Evolutionary conservation across 2,797 vertebrate genomes (phyloP), one percentile per base, ranked within the genome.

Genomic region (Nyctalus aviator): DNA sequence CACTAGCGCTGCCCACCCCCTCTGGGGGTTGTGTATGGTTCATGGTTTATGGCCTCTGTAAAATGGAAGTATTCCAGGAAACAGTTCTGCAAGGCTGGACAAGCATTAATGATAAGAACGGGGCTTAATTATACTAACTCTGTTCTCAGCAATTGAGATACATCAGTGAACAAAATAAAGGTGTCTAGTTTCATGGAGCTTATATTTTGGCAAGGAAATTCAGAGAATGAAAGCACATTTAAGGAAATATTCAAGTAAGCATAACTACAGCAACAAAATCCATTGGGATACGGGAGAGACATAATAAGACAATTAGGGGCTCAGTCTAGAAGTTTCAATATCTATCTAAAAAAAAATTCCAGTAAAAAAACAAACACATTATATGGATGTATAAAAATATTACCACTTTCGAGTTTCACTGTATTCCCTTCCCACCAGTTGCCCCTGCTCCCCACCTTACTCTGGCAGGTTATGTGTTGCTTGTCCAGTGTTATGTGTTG

Each of bases 131-230:
- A 62, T 62, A 30, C 18, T 37, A n/a, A 82, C 5, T 62, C 3
- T 69, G 0, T 84, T 90, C 15, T 95, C 27, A 90, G 66, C 83
- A 83, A 59, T 8, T 75, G 30, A 25, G 5, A 79, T 66, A 44
- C 11, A 44, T 87, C 15, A 66, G 41, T 32, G 46, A 64, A 68
- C 11, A 64, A 83, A 90, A 62, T 23, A 37, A 81, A 73, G 17
- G 37, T 48, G 41, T 50, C 15, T 86, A 68, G 83, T 46, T 78
- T 44, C 44, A 17, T 18, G 8, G 35, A 32, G 2, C 5, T 68
- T 83, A 78, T 50, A 66, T 68, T 86, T 69, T 55, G n/a, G 4
- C 1, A 48, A 83, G 17, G 3, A 30, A 46, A 83, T 9, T 68
- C 1, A 66, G 2, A 69, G 2, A 68, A 35, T 62, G 23, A 46